Evolutionary conservation across 2,797 vertebrate genomes (phyloP), one percentile per base, ranked within the genome.

Genomic region (Neosalanx taihuensis): DNA sequence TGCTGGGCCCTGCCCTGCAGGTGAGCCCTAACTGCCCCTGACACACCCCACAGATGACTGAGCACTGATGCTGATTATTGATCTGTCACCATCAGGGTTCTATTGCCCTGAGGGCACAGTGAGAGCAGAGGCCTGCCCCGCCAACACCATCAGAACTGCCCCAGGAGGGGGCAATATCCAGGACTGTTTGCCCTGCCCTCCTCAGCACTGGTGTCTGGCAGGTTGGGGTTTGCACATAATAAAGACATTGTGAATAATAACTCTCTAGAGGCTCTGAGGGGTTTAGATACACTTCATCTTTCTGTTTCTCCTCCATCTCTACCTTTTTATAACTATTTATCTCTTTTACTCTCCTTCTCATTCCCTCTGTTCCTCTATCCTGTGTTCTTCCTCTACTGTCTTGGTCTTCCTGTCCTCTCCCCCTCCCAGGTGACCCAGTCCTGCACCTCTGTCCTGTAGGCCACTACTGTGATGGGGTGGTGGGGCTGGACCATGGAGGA

Each of bases 1-100:
- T 77, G 92, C 95, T 41, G 92, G 94, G 64, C 91, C 81, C 12
- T 98, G 96, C 78, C 96, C 94, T 49, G 85, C 93, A 93, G 96
- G 96, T 96, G 82, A 18, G 75, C 18, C 20, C 30, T 3, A 17
- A n/a, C 51, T 56, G 18, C 51, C 18, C 5, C 4, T 4, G 15
- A 56, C 51, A 56, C 51, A 56, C 51, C 51, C 4, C 4, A 0
- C 6, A 17, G 18, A 56, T n/a, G 15, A 56, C n/a, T 56, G 51
- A 56, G 18, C 3, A n/a, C 5, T 56, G 4, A 56, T 56, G 51
- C 6, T 56, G 9, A 56, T 56, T 56, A 56, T 56, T 56, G 18
- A 56, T 46, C 41, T 12, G 9, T 46, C 41, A 13, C 10, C 41
- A 46, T 5, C 67, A 99, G 96, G 96, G 29, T 95, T 94, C 81